A percentile compares a stretch with the other conserved stretches of the same genome.
Conservation (phyloP, 2,888 invertebrate species). For the Pandemis cinnamomeana region DNA sequence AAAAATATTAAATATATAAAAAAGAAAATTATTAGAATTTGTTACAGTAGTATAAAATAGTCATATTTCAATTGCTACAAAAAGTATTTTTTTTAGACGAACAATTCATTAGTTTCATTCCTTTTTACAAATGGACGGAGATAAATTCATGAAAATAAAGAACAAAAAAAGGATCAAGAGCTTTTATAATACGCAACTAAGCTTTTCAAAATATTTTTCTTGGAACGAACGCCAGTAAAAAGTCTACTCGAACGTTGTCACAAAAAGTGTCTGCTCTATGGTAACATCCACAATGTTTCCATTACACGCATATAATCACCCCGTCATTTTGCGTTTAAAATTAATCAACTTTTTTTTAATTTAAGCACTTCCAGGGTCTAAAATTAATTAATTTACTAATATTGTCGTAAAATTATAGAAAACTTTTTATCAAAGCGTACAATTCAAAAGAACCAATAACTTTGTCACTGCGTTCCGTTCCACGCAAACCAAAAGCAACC, state of each 20-base stretch:
- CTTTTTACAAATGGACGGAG: too few relatives aligned
- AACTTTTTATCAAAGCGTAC: not conserved
- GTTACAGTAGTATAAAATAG: too few relatives aligned
- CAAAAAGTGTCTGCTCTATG: not conserved
- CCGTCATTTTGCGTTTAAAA: not conserved
- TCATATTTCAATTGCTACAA: too few relatives aligned
- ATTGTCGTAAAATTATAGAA: not conserved
- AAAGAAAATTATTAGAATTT: too few relatives aligned
- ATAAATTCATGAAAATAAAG: too few relatives aligned
- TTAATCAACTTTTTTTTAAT: not conserved
- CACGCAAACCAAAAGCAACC: not conserved
- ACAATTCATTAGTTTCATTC: too few relatives aligned
- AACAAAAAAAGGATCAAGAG: too few relatives aligned
- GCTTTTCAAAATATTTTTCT: too few relatives aligned
- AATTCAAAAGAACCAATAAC: not conserved
- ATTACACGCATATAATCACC: not conserved
- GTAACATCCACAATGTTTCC: not conserved
- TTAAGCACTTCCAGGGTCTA: not conserved
- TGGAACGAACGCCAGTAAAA: too few relatives aligned
- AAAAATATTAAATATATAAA: too few relatives aligned
- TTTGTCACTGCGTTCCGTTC: conserved; percentile 15
- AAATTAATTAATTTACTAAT: not conserved
- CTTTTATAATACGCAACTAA: too few relatives aligned
- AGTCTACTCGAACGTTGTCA: conserved; percentile 7
- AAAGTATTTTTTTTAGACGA: too few relatives aligned